phyloP scores from a whole-genome alignment of 2,113 vertebrate genomes.

The Brachirus orientalis region DNA sequence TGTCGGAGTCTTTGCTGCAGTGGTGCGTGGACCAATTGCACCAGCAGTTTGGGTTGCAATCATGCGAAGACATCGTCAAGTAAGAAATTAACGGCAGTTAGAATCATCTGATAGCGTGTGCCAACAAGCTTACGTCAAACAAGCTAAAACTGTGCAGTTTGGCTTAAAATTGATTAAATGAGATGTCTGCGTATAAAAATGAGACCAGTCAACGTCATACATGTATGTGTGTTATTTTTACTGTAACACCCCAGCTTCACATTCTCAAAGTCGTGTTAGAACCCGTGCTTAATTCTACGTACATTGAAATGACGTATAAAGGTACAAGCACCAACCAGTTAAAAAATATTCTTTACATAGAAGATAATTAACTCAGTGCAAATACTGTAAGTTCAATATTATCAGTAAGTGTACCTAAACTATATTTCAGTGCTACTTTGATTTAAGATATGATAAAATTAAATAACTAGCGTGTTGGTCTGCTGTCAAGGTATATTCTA shows the following conservation, averaged over 20 bases:
- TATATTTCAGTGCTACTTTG: neutral
- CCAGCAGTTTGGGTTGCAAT: conserved; percentile 87
- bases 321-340: too few species aligned
- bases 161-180: too few species aligned
- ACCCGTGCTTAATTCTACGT: too few species aligned
- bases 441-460: neutral
- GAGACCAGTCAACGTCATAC: neutral
- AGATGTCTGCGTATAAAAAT: neutral
- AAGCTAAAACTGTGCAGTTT: neutral
- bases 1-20: conserved; percentile 75
- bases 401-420: too few species aligned
- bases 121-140: conserved; percentile 1
- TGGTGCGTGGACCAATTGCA: conserved; percentile 90
- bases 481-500: conserved; percentile 87
- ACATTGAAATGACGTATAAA: neutral
- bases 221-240: neutral
- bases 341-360: too few species aligned
- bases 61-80: conserved; percentile 91
- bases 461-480: neutral
- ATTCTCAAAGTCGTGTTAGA: too few species aligned
- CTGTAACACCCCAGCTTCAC: too few species aligned
- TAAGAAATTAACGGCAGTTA: conserved; percentile 69
- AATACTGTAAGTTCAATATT: too few species aligned
- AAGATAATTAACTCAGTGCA: too few species aligned
- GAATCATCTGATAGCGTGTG: neutral